Base-by-base conservation (phyloP, 2,888 invertebrate species). In the Oligia strigilis region DNA sequence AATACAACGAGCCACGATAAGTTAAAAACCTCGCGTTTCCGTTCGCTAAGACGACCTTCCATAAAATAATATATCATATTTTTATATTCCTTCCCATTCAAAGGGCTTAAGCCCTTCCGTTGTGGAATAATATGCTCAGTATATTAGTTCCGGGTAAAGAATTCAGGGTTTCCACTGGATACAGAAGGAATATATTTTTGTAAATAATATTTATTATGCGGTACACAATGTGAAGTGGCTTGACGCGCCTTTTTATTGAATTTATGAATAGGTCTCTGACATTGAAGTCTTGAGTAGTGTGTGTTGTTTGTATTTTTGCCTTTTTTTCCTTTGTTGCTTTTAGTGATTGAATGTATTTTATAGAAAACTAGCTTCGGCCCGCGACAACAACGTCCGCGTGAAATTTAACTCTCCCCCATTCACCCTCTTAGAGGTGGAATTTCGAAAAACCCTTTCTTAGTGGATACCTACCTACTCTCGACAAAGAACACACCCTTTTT, bases 141-240 rank as follows among this genome's bases (percentile, higher is more conserved):
- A 91, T 94, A 93, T 94, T 94, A 93, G 92, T 92, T 92, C 92
- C 89, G 90, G 90, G 89, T 86, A 92, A 92, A 91, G 91, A 92
- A 91, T 92, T 92, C 91, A 86, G 89, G 87, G 81, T 81, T 83
- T 88, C 86, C 36, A 62, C 81, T 75, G 82, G 78, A 88, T 87
- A 89, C 75, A 83, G 81, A 87, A 82, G 73, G 83, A 84, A 89
- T 87, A 86, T 87, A 88, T 49, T 14, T 88, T 78, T 73, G 85
- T 82, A 88, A 90, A 84, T 88, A 87, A 84, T 88, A 85, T 90
- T 87, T 86, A 77, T 87, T 80, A 71, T 84, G 72, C 72, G 70
- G 75, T 14, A 65, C 76, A 70, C 74, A 84, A 72, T 78, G 72
- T n/a, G 80, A 72, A 43, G 77, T 77, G 73, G 55, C 62, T 60